Evolutionary conservation across 2,113 vertebrate genomes (phyloP), one percentile per base, ranked within the genome.

Genomic region (Plecturocebus donacophilus): DNA sequence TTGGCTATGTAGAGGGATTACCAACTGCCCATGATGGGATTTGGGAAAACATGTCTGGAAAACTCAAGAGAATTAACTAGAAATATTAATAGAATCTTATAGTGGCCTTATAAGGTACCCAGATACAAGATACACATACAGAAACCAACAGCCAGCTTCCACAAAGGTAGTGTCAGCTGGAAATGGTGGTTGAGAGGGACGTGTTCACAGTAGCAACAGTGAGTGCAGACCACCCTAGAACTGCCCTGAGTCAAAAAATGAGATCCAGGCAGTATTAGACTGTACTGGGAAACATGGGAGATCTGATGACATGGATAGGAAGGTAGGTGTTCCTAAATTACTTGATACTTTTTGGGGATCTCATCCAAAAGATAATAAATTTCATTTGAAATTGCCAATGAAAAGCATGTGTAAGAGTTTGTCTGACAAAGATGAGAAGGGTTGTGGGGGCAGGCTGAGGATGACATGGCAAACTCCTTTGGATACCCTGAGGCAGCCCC

Each of bases 181-280:
- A 80, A n/a, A 27, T 5, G 0, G 35, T 42, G 10, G 6, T 52
- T 25, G 38, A n/a, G n/a, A 45, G 58, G 38, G n/a, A 56, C 30
- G 21, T 35, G 8, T 6, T 25, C 73, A 56, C 25, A 11, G 10
- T 11, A 56, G 21, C 21, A 21, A 0, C 23, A 2, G 4, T n/a
- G n/a, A 66, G 38, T 17, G 16, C 19, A 13, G 11, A 17, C 66
- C 8, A 73, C 86, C 86, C 47, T 12, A 13, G 83, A 70, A 61
- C 56, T 21, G 13, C 13, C 30, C 45, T 71, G 21, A 17, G 19
- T 25, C 17, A 35, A 25, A 49, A 30, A 71, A n/a, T 17, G n/a
- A 40, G 40, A 64, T 35, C 71, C 32, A 35, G 47, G 52, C 4
- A 32, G 8, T 17, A 3, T 30, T 54, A 80, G 49, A 38, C 77